Conservation (phyloP, 2,113 vertebrate genomes). For the Ctenomys sociabilis region DNA sequence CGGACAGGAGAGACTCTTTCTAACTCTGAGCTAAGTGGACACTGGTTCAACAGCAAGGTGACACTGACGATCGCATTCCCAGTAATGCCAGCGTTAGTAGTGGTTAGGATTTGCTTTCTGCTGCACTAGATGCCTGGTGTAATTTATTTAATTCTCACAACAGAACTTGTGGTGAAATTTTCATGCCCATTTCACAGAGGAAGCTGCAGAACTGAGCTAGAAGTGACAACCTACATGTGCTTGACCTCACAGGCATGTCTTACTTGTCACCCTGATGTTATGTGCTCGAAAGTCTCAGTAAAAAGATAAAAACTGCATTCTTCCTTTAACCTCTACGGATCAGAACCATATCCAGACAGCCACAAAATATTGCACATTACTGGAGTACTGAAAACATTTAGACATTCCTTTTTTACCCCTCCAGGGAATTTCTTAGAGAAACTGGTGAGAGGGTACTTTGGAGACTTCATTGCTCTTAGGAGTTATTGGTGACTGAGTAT, state of each 20-base stretch:
- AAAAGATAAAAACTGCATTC: neutral
- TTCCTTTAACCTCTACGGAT: neutral
- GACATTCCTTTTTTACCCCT: neutral
- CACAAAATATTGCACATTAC: neutral
- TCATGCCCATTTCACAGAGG: neutral
- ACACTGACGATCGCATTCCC: neutral
- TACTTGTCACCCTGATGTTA: neutral
- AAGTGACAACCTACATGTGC: neutral
- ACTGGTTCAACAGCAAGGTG: neutral
- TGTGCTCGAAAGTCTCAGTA: neutral
- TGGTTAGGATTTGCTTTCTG: neutral
- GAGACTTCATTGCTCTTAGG: constrained; percentile 62
- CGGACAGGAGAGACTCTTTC: constrained; percentile 31
- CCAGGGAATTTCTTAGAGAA: constrained; percentile 25
- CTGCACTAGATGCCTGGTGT: neutral
- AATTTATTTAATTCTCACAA: constrained; percentile 16
- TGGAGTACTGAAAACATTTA: neutral
- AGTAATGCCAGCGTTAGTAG: neutral
- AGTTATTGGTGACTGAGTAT: constrained; percentile 52
- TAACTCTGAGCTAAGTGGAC: constrained; percentile 30
- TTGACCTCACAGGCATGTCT: neutral
- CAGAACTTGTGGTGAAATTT: neutral
- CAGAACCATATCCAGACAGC: neutral
- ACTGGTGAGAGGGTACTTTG: neutral
- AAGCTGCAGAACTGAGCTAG: neutral